phyloP scores from a whole-genome alignment of 2,888 invertebrate species.

The Entomobrya multifasciata region DNA sequence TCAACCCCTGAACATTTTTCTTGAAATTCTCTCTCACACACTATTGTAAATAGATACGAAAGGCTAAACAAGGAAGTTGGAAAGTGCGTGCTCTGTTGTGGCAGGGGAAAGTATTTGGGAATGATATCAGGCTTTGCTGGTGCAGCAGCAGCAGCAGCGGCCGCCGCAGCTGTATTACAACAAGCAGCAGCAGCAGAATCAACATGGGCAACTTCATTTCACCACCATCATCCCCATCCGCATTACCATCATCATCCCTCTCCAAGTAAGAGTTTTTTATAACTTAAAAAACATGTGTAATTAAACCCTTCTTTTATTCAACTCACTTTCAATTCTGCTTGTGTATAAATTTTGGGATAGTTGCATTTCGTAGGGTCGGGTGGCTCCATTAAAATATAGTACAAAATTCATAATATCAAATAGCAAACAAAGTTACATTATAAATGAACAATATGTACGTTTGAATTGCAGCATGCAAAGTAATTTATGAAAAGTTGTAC shows the following conservation, averaged over 20 bases:
- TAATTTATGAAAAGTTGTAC: too few species aligned
- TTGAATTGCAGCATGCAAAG: too few species aligned
- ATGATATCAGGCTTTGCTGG: constrained; percentile 77
- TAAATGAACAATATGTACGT: too few species aligned
- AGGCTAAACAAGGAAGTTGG: background rate
- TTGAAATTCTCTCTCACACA: background rate
- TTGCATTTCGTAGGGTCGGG: too few species aligned
- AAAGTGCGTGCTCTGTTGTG: background rate
- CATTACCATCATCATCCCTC: constrained; percentile 69
- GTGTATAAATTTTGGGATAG: too few species aligned
- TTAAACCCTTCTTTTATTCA: too few species aligned
- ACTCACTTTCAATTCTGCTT: too few species aligned
- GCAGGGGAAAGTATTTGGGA: background rate
- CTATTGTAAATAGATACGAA: background rate
- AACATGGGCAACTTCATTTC: constrained; percentile 76
- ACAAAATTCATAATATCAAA: too few species aligned
- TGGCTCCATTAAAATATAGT: too few species aligned
- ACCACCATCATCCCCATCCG: constrained; percentile 67
- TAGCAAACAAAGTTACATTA: too few species aligned
- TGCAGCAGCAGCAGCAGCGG: constrained; percentile 75
- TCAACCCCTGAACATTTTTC: background rate
- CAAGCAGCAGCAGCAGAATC: constrained; percentile 75
- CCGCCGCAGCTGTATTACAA: constrained; percentile 73
- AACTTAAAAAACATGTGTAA: too few species aligned
- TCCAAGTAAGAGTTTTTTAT: constrained; percentile 57